Conservation (phyloP, 2,888 invertebrate genomes). For the Epinotia bilunana region DNA sequence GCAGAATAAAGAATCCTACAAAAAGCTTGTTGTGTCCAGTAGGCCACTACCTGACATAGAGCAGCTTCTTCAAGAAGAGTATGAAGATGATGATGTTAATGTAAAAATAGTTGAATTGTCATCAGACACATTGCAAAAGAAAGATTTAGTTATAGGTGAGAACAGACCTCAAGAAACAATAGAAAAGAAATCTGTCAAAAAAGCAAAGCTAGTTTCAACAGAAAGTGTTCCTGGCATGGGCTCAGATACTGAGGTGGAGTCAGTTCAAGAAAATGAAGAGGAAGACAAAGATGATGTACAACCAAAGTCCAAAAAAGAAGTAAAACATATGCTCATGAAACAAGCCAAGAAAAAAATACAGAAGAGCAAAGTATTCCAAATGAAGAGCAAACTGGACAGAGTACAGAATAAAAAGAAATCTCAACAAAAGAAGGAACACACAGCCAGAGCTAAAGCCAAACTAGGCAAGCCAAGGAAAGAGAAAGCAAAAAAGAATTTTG, state of each 20-base stretch:
- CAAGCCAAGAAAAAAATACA: constrained; percentile 89
- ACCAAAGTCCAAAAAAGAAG: constrained; percentile 85
- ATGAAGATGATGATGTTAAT: constrained; percentile 90
- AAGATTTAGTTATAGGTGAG: constrained; percentile 89
- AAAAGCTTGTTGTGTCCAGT: constrained; percentile 89
- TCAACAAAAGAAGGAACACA: constrained; percentile 69
- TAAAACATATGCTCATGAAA: constrained; percentile 88
- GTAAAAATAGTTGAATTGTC: constrained; percentile 91
- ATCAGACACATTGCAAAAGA: constrained; percentile 87
- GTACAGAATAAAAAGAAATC: constrained; percentile 88
- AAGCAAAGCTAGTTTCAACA: constrained; percentile 52
- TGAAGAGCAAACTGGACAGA: constrained; percentile 89
- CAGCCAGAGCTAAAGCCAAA: constrained; percentile 51
- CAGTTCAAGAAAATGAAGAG: constrained; percentile 61
- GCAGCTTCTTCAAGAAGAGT: constrained; percentile 87
- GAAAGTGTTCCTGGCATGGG: constrained; percentile 72
- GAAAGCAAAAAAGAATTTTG: constrained; percentile 71
- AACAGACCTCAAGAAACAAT: constrained; percentile 81
- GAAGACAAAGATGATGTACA: constrained; percentile 64
- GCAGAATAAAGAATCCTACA: constrained; percentile 88
- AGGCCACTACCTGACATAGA: constrained; percentile 89
- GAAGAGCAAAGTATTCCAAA: constrained; percentile 90
- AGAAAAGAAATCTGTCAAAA: constrained; percentile 50
- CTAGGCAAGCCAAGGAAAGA: constrained; percentile 55
- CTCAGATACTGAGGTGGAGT: constrained; percentile 59